Conservation (phyloP, 2,888 invertebrate genomes). For the Parochlus steinenii region DNA sequence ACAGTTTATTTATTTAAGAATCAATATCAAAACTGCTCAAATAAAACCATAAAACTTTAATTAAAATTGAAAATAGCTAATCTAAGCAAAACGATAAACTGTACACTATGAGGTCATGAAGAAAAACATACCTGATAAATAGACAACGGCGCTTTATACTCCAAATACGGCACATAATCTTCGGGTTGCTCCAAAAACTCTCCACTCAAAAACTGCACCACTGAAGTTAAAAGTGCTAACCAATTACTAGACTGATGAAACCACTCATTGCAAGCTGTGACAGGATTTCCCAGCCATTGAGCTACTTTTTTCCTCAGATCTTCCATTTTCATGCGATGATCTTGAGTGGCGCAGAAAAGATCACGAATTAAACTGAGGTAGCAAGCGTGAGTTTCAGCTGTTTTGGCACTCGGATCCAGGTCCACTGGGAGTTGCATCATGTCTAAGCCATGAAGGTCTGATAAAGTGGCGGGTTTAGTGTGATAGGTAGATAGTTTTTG, state of each 20-base stretch:
- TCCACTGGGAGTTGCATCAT: conserved; percentile 67
- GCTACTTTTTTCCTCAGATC: conserved; percentile 57
- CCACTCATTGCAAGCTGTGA: conserved; percentile 70
- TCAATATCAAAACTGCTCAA: background rate
- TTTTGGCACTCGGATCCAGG: conserved; percentile 34
- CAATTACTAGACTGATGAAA: conserved; percentile 53
- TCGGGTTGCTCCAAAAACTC: conserved; percentile 65
- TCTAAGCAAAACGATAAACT: too few species aligned
- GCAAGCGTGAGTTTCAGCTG: conserved; percentile 67
- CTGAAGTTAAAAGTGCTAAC: conserved; percentile 57
- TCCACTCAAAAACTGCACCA: conserved; percentile 68
- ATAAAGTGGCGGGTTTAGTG: conserved; percentile 29
- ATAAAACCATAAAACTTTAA: background rate
- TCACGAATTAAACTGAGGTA: conserved; percentile 80
- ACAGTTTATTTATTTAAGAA: conserved; percentile 26
- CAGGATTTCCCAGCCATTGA: conserved; percentile 62
- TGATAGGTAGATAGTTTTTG: background rate
- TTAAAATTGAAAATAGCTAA: background rate
- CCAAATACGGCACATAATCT: conserved; percentile 78
- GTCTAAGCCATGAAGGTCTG: conserved; percentile 44
- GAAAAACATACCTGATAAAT: too few species aligned
- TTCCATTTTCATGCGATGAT: conserved; percentile 63
- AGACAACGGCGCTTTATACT: conserved; percentile 55
- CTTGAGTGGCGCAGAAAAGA: conserved; percentile 68
- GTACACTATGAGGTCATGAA: too few species aligned